phyloP scores from a whole-genome alignment of 2,113 vertebrate genomes.

The Limnothrissa miodon region DNA sequence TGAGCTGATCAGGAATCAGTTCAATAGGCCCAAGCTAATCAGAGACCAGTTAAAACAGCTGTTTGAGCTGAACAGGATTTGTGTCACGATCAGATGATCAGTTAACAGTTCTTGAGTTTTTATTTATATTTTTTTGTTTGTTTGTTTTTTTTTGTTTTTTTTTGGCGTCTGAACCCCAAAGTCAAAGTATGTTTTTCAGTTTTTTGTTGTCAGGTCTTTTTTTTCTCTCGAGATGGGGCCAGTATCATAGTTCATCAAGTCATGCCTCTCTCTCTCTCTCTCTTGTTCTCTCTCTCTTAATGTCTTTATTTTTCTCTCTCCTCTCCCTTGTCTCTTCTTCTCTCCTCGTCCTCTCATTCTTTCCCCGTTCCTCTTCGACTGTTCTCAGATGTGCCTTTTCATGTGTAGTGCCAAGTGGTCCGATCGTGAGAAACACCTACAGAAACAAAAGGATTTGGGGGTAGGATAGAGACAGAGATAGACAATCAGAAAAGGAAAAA shows the following conservation, averaged over 20 bases:
- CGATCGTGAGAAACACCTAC: constrained; percentile 98
- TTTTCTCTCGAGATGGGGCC: constrained; percentile 6
- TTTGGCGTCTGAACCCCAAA: background rate
- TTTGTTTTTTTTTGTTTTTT: background rate
- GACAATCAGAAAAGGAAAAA: background rate
- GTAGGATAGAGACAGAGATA: background rate
- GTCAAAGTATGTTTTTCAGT: background rate
- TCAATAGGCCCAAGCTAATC: background rate
- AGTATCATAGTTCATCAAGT: background rate
- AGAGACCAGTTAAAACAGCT: background rate
- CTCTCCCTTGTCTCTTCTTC: constrained; percentile 30
- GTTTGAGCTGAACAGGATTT: background rate
- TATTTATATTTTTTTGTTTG: background rate
- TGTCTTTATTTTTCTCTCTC: constrained; percentile 39
- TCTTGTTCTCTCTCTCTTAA: constrained; percentile 46
- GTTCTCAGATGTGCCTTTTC: constrained; percentile 93
- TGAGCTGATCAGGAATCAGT: background rate
- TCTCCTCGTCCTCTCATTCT: constrained; percentile 40
- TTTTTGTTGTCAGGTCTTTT: background rate
- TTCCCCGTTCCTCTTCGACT: constrained; percentile 33
- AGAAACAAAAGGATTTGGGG: constrained; percentile 50
- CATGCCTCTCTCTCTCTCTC: constrained; percentile 15
- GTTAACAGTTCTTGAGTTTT: constrained; percentile 33
- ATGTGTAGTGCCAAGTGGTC: constrained; percentile 98
- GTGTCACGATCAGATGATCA: constrained; percentile 6